phyloP scores from a whole-genome alignment of 1,140 invertebrate genomes.

The Campoletis sonorensis region DNA sequence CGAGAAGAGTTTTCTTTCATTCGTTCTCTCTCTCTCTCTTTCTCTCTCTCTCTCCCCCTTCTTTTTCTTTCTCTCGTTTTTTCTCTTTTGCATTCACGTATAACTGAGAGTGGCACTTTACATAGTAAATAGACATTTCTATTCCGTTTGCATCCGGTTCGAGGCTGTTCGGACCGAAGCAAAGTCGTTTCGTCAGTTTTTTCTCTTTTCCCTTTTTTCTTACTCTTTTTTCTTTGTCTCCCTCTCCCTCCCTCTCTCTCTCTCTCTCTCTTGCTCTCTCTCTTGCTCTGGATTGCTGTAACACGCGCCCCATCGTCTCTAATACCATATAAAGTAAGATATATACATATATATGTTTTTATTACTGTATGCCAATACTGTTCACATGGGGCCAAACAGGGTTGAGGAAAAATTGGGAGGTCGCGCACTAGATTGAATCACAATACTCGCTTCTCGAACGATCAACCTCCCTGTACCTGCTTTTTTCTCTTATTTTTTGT shows the following conservation, averaged over 20 bases:
- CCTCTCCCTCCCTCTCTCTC: not conserved
- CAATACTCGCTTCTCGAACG: slow-evolving; percentile 56
- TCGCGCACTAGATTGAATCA: slow-evolving; percentile 58
- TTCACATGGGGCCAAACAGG: slow-evolving; percentile 32
- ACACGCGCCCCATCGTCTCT: slow-evolving; percentile 27
- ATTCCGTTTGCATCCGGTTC: slow-evolving; percentile 51
- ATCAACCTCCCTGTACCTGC: slow-evolving; percentile 48
- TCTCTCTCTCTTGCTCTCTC: slow-evolving; percentile 15
- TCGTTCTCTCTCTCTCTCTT: slow-evolving; percentile 25
- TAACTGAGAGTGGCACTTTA: slow-evolving; percentile 54
- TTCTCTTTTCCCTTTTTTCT: not conserved
- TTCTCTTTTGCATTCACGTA: slow-evolving; percentile 23
- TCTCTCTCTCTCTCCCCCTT: slow-evolving; percentile 13
- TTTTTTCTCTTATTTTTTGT: slow-evolving; percentile 43
- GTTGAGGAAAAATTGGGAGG: slow-evolving; percentile 50
- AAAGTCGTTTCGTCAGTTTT: slow-evolving; percentile 25
- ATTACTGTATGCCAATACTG: slow-evolving; percentile 24
- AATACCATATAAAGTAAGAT: slow-evolving; percentile 15
- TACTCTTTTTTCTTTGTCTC: not conserved
- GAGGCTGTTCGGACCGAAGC: slow-evolving; percentile 40
- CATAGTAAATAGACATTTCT: slow-evolving; percentile 56
- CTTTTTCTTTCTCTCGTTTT: not conserved
- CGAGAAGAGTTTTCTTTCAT: slow-evolving; percentile 36
- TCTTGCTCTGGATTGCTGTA: not conserved
- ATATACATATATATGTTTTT: slow-evolving; percentile 10